Evolutionary conservation across 2,888 invertebrate species (phyloP).

Genomic region (Rugalucina vietnamica): DNA sequence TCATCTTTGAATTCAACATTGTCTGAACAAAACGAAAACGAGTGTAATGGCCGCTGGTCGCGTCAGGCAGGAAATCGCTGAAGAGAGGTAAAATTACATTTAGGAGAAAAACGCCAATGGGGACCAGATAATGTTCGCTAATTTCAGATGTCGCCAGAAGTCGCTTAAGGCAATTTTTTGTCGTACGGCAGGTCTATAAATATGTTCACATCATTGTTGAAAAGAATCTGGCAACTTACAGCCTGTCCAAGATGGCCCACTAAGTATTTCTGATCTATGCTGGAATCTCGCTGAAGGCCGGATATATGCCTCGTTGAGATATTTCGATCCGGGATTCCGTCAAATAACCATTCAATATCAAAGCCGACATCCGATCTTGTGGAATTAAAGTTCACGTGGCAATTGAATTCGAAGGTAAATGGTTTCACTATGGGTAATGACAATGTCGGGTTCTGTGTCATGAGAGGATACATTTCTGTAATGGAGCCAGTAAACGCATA

Average conservation of each 20-base stretch:
- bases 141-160: neutral
- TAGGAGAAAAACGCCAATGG: neutral
- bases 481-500: neutral
- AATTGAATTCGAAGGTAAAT: slow-evolving; percentile 53
- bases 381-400: slow-evolving; percentile 46
- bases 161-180: neutral
- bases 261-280: slow-evolving; percentile 48
- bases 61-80: too few species aligned
- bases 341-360: slow-evolving; percentile 54
- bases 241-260: slow-evolving; percentile 45
- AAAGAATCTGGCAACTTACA: neutral
- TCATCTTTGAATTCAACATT: too few species aligned
- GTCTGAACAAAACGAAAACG: too few species aligned
- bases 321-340: slow-evolving; percentile 43
- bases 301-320: slow-evolving; percentile 21
- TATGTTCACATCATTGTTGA: neutral
- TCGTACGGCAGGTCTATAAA: neutral
- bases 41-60: too few species aligned
- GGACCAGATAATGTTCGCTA: neutral
- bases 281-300: slow-evolving; percentile 20
- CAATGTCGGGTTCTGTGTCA: slow-evolving; percentile 41
- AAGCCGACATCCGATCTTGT: slow-evolving; percentile 50
- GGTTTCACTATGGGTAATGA: slow-evolving; percentile 53
- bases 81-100: too few species aligned
- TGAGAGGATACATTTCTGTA: slow-evolving; percentile 48